phyloP scores from a whole-genome alignment of 2,888 invertebrate species.

The Pasiphila rectangulata region DNA sequence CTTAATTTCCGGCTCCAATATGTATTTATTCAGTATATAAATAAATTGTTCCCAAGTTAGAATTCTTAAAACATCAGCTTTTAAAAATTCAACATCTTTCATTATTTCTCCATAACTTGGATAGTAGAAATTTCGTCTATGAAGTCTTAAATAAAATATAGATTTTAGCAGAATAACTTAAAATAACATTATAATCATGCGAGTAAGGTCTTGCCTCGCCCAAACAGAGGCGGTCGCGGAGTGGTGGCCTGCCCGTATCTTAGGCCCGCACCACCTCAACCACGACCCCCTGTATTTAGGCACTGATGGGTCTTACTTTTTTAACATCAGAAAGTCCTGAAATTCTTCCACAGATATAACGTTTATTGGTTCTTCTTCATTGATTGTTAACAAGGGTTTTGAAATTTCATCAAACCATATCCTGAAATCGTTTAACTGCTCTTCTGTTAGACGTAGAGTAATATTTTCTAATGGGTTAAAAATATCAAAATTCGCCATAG shows the following conservation, averaged over 20 bases:
- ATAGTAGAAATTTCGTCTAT: conserved; percentile 61
- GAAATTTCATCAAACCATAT: conserved; percentile 60
- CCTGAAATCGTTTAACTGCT: conserved; percentile 51
- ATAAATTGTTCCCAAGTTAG: conserved; percentile 63
- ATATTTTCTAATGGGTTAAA: conserved; percentile 51
- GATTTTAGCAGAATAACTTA: background rate
- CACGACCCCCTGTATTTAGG: background rate
- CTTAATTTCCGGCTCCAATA: conserved; percentile 53
- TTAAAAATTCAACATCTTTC: conserved; percentile 55
- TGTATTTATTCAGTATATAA: conserved; percentile 58
- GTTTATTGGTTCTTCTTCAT: conserved; percentile 50
- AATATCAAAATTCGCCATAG: conserved; percentile 52
- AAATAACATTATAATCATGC: background rate
- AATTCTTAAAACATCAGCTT: conserved; percentile 50
- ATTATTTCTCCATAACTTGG: conserved; percentile 66
- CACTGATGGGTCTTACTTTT: conserved; percentile 47
- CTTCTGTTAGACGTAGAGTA: conserved; percentile 54
- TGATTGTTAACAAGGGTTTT: conserved; percentile 48
- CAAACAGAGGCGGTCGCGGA: too few relatives aligned
- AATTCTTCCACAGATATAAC: conserved; percentile 61
- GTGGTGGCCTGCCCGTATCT: too few relatives aligned
- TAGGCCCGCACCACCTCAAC: too few relatives aligned
- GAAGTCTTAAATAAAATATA: conserved; percentile 48
- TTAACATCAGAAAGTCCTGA: conserved; percentile 53
- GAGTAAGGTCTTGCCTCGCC: too few relatives aligned